A percentile compares a stretch with the other conserved stretches of the same genome.
Conservation (phyloP, 2,888 invertebrate genomes). For the Eilema griseolum region DNA sequence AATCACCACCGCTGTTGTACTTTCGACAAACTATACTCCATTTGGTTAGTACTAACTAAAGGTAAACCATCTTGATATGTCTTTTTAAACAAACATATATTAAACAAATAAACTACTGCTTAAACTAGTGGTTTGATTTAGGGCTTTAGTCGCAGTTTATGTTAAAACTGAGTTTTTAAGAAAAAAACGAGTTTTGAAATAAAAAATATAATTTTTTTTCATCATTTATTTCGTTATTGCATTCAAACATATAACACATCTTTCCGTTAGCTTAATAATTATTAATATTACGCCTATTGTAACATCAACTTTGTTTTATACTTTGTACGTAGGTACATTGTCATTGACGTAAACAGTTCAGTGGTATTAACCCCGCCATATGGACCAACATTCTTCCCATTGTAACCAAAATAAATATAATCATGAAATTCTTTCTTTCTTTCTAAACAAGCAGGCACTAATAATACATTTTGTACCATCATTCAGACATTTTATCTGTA, state of each 20-base stretch:
- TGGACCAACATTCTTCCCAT: conserved; percentile 31
- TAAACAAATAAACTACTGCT: too few species aligned
- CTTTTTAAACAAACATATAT: too few species aligned
- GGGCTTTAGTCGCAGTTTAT: too few species aligned
- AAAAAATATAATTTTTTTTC: too few species aligned
- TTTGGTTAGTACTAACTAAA: too few species aligned
- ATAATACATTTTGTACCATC: conserved; percentile 52
- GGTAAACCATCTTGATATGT: too few species aligned
- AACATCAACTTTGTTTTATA: background rate
- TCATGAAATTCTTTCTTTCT: conserved; percentile 45
- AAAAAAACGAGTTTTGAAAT: too few species aligned
- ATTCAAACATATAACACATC: background rate
- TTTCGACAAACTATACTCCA: background rate
- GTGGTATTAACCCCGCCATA: conserved; percentile 19
- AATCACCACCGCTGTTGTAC: conserved; percentile 19
- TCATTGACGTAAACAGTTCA: conserved; percentile 2
- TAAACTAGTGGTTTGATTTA: too few species aligned
- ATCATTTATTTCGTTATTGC: background rate
- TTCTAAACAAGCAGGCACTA: conserved; percentile 48
- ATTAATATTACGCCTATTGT: background rate
- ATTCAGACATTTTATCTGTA: conserved; percentile 56
- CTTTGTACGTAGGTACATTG: background rate
- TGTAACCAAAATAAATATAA: conserved; percentile 44
- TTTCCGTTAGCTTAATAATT: background rate
- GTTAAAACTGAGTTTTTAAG: too few species aligned